phyloP scores from a whole-genome alignment of 2,888 invertebrate species.

The Philhelius pedissequus region DNA sequence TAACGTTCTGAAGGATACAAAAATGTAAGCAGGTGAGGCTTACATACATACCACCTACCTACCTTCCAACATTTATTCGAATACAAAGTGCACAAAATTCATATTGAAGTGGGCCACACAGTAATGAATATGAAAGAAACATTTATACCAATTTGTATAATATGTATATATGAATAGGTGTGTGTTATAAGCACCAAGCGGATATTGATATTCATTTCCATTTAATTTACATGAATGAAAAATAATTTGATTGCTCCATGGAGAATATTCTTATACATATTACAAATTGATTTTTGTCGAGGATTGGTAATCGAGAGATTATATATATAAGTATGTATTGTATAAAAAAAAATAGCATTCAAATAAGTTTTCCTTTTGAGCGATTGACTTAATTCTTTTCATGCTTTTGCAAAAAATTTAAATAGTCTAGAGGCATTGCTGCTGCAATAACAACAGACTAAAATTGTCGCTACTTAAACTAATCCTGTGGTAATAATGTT shows the following conservation, averaged over 20 bases:
- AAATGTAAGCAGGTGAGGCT: background rate
- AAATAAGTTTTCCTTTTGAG: background rate
- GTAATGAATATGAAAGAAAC: conserved; percentile 15
- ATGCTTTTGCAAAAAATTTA: background rate
- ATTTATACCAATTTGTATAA: conserved; percentile 43
- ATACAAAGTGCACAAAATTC: background rate
- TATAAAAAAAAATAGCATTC: background rate
- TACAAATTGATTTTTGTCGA: conserved; percentile 3
- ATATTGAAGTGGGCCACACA: background rate
- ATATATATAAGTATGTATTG: background rate
- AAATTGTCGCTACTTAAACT: background rate
- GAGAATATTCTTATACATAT: background rate
- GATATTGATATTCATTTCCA: conserved; percentile 41
- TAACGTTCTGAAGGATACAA: conserved; percentile 6
- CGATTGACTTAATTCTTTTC: background rate
- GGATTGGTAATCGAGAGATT: conserved; percentile 8
- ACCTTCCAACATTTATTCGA: background rate
- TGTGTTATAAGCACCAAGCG: background rate
- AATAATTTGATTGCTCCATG: conserved; percentile 34
- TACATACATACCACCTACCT: background rate
- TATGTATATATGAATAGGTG: no score
- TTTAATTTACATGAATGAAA: conserved; percentile 41
- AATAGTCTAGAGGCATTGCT: background rate
- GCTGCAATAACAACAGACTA: background rate
- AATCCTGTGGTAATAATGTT: background rate